Evolutionary conservation across 2,797 vertebrate genomes (phyloP).

Genomic region (Xyrichtys novacula): DNA sequence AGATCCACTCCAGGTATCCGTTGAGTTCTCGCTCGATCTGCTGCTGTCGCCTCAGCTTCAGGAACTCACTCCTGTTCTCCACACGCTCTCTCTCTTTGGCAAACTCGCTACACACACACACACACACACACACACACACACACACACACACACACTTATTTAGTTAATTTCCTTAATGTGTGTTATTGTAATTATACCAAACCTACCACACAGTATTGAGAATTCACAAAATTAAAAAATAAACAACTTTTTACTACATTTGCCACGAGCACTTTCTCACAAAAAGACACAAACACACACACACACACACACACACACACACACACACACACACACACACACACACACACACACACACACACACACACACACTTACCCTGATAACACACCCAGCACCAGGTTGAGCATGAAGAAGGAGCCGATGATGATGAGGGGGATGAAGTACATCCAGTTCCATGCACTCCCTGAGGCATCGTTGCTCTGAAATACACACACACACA

Average conservation of each 20-base stretch:
- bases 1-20: constrained; percentile 97
- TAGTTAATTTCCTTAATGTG: not conserved
- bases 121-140: constrained; percentile 10
- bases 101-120: constrained; percentile 87
- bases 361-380: constrained; percentile 86
- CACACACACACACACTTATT: not conserved
- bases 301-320: not conserved
- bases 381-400: constrained; percentile 95
- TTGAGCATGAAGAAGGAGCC: constrained; percentile 99
- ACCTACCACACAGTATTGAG: not conserved
- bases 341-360: constrained; percentile 21
- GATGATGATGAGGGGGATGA: constrained; percentile 97
- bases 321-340: not conserved
- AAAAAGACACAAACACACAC: too few species aligned
- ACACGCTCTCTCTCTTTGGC: constrained; percentile 97
- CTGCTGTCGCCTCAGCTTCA: constrained; percentile 93
- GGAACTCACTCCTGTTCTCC: constrained; percentile 94
- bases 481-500: constrained; percentile 76
- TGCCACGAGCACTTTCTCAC: constrained; percentile 1
- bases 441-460: constrained; percentile 97
- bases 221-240: not conserved
- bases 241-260: not conserved
- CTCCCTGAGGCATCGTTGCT: constrained; percentile 97
- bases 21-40: constrained; percentile 96
- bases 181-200: not conserved